These are phyloP conservation scores for Pseudolaguvia tuberculata DNA, from an alignment of 2,113 vertebrate species.

Conservation along the genomic window DNA sequence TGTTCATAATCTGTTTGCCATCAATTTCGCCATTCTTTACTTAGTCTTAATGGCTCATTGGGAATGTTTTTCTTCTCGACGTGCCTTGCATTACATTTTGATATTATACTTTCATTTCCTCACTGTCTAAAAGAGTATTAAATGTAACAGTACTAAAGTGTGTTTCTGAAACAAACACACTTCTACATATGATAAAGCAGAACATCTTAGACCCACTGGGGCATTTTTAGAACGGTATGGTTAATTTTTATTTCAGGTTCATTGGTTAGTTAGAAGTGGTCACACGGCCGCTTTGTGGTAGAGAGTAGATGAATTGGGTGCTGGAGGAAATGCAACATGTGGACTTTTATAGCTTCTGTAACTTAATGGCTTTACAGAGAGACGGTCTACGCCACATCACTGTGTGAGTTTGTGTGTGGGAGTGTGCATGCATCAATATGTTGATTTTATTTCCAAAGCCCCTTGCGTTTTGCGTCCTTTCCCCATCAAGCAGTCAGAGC, in stretches of 20 bases:
- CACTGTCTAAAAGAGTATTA: too few relatives aligned
- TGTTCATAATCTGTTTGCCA: conserved; percentile 35
- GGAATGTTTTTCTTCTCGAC: not conserved
- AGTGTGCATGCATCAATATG: conserved; percentile 6
- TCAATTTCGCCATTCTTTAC: conserved; percentile 39
- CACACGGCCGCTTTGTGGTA: conserved; percentile 3
- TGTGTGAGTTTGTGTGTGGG: conserved; percentile 30
- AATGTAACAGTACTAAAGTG: too few relatives aligned
- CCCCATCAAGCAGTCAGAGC: conserved; percentile 40
- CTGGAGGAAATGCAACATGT: conserved; percentile 31
- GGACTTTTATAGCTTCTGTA: conserved; percentile 33
- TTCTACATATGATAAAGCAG: not conserved
- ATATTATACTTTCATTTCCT: too few relatives aligned
- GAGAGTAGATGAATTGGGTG: conserved; percentile 22
- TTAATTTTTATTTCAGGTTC: conserved; percentile 3
- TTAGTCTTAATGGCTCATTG: conserved; percentile 6
- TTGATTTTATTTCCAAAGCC: conserved; percentile 41
- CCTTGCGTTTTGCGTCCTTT: conserved; percentile 25
- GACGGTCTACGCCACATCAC: conserved; percentile 48
- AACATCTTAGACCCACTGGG: not conserved
- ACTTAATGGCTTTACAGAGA: conserved; percentile 28
- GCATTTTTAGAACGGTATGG: not conserved
- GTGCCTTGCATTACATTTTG: not conserved
- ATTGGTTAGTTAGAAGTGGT: not conserved
- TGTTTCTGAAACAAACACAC: too few relatives aligned